These are phyloP conservation scores for Odontothrips loti DNA, from an alignment of 2,888 invertebrate genomes.

Conservation along the genomic window DNA sequence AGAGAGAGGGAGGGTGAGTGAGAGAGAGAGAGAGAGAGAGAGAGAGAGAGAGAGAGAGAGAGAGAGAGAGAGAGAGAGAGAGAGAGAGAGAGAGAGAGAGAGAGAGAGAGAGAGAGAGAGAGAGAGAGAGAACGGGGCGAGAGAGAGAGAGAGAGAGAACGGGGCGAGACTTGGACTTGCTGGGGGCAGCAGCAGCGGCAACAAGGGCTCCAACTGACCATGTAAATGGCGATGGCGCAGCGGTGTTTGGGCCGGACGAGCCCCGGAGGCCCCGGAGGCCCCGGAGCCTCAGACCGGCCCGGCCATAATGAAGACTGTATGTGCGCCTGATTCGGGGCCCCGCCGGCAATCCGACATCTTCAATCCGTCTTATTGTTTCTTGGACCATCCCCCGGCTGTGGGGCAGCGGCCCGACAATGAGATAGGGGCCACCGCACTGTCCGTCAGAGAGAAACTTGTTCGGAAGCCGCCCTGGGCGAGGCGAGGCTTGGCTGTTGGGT, in stretches of 20 bases:
- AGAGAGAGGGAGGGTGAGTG: no score
- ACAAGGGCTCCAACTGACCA: background rate
- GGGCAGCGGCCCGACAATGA: background rate
- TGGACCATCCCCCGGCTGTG: background rate
- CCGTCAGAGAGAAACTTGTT: background rate
- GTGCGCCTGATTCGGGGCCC: background rate
- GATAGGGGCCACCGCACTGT: background rate
- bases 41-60: no score
- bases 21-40: no score
- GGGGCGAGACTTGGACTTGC: no score
- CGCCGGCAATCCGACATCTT: background rate
- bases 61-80: no score
- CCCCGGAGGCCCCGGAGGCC: background rate
- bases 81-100: no score
- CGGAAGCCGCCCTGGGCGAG: background rate
- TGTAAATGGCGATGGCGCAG: background rate
- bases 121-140: no score
- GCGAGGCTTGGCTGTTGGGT: background rate
- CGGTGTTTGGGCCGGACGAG: background rate
- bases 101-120: no score
- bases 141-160: no score
- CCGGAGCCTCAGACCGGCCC: background rate
- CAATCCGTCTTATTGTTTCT: constrained; percentile 19
- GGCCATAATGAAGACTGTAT: constrained; percentile 12
- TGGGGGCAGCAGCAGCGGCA: no score